These are phyloP conservation scores for Microplitis manilae DNA, from an alignment of 2,888 invertebrate genomes.

Conservation along the genomic window DNA sequence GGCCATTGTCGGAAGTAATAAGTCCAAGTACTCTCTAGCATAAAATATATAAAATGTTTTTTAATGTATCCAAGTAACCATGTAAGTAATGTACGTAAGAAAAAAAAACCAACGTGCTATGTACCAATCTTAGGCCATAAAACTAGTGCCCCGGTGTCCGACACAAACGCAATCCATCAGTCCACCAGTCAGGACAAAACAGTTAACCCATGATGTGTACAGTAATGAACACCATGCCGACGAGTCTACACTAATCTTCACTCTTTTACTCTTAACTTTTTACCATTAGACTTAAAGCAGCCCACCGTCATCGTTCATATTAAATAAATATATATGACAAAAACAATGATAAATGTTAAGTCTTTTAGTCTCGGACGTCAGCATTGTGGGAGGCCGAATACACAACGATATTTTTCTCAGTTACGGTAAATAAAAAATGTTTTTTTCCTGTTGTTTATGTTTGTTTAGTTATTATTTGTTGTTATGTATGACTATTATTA, in stretches of 20 bases:
- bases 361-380: neutral
- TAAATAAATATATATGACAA: neutral
- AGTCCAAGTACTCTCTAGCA: too few relatives aligned
- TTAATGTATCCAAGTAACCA: neutral
- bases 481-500: neutral
- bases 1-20: neutral
- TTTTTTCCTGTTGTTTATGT: neutral
- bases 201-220: constrained; percentile 60
- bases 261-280: neutral
- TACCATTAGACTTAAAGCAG: neutral
- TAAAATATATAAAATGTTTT: neutral
- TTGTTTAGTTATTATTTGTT: neutral
- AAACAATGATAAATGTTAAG: neutral
- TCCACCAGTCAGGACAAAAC: constrained; percentile 66
- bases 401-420: too few relatives aligned
- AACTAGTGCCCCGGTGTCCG: constrained; percentile 63
- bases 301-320: neutral
- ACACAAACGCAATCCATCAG: constrained; percentile 67
- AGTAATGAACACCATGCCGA: neutral
- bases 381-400: too few relatives aligned
- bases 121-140: constrained; percentile 65
- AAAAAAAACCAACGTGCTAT: neutral
- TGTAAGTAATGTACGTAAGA: neutral
- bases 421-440: too few relatives aligned
- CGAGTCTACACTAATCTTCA: neutral